Percentiles rank a stretch among this genome's conserved stretches.
Evolutionary conservation across 2,888 invertebrate genomes (phyloP).

Genomic region (Drosophila melanosoma): DNA sequence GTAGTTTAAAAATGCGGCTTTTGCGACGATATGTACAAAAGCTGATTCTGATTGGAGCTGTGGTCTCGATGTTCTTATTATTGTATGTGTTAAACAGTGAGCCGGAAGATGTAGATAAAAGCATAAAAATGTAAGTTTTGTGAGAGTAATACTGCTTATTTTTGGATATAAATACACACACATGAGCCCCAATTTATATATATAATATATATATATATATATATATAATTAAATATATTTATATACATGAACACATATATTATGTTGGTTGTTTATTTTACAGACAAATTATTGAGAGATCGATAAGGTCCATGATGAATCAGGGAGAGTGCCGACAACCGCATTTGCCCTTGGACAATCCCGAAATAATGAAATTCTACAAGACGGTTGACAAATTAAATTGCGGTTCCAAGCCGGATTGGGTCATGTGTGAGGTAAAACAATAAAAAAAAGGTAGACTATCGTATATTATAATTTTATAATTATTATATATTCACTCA

Average conservation of each 20-base stretch:
- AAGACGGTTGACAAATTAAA: constrained; percentile 87
- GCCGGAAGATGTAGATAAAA: constrained; percentile 59
- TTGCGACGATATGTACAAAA: constrained; percentile 66
- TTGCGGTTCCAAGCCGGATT: constrained; percentile 87
- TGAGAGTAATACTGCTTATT: neutral
- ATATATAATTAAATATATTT: neutral
- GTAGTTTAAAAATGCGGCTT: constrained; percentile 61
- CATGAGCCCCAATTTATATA: neutral
- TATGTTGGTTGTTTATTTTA: constrained; percentile 2
- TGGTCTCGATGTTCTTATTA: constrained; percentile 36
- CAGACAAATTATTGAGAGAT: constrained; percentile 85
- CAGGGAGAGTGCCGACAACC: constrained; percentile 88
- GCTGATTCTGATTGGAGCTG: constrained; percentile 32
- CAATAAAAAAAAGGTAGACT: neutral
- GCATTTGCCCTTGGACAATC: constrained; percentile 88
- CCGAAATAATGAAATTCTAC: constrained; percentile 91
- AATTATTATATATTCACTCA: neutral
- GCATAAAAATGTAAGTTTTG: constrained; percentile 64
- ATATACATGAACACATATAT: constrained; percentile 1
- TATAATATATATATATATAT: neutral
- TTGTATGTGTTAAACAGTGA: constrained; percentile 47
- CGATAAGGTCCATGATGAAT: constrained; percentile 85
- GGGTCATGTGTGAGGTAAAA: constrained; percentile 91
- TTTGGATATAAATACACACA: neutral
- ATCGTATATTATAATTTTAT: no score